These are phyloP conservation scores for Allophyes oxyacanthae DNA, from an alignment of 2,888 invertebrate species.

Conservation along the genomic window DNA sequence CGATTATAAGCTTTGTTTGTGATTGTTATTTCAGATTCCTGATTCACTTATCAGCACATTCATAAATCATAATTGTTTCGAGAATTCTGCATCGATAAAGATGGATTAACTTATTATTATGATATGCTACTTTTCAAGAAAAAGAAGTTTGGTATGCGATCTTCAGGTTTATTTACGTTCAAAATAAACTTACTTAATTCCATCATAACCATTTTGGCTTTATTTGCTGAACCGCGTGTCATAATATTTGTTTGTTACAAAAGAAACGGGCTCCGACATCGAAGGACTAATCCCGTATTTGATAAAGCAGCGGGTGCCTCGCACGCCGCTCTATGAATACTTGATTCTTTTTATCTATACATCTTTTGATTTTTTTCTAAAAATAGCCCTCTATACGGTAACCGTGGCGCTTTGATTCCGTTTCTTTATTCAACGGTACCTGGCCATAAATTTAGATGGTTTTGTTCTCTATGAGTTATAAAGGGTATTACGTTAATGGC, in stretches of 20 bases:
- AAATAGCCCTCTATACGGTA: slow-evolving; percentile 79
- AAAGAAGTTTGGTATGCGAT: too few species aligned
- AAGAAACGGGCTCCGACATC: slow-evolving; percentile 73
- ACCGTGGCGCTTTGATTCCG: slow-evolving; percentile 86
- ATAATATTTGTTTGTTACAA: slow-evolving; percentile 83
- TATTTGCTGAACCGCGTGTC: slow-evolving; percentile 81
- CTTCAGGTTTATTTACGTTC: not conserved
- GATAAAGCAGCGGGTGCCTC: slow-evolving; percentile 87
- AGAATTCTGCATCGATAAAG: not conserved
- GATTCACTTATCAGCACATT: slow-evolving; percentile 1
- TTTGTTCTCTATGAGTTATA: slow-evolving; percentile 88
- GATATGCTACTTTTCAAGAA: too few species aligned
- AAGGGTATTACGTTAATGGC: slow-evolving; percentile 87
- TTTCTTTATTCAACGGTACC: slow-evolving; percentile 86
- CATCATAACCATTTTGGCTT: slow-evolving; percentile 41
- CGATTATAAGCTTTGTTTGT: slow-evolving; percentile 42
- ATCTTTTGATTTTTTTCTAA: slow-evolving; percentile 75
- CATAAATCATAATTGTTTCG: not conserved
- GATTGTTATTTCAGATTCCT: slow-evolving; percentile 26
- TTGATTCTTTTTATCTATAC: slow-evolving; percentile 81
- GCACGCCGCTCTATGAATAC: slow-evolving; percentile 79
- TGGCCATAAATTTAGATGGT: slow-evolving; percentile 84
- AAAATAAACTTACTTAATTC: slow-evolving; percentile 17
- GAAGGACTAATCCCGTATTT: slow-evolving; percentile 84
- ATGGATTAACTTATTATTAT: too few species aligned